phyloP scores from a whole-genome alignment of 2,888 invertebrate genomes.

The Muschampia plurimacula region DNA sequence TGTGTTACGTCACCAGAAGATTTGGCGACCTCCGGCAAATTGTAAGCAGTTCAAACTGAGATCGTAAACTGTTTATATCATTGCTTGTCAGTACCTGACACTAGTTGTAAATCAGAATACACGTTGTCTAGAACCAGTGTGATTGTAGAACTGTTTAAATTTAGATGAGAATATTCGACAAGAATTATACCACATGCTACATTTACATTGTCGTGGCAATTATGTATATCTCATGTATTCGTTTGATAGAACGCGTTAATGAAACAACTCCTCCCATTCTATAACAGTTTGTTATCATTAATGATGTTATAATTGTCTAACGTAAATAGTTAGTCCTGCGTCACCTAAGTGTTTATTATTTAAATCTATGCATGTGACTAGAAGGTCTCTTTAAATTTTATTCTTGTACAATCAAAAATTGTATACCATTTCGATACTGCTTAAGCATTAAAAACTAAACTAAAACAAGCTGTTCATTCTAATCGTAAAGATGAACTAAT shows the following conservation, averaged over 20 bases:
- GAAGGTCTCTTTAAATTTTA: neutral
- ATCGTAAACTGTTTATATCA: conserved; percentile 14
- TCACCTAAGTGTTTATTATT: neutral
- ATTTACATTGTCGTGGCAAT: neutral
- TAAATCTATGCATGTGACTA: conserved; percentile 12
- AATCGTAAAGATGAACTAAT: too few relatives aligned
- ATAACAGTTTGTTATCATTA: conserved; percentile 21
- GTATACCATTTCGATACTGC: too few relatives aligned
- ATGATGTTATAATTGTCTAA: conserved; percentile 26
- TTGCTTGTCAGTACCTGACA: neutral
- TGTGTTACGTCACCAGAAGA: conserved; percentile 35
- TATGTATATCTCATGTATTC: neutral
- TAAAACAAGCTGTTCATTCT: too few relatives aligned
- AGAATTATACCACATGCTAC: neutral
- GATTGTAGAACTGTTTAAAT: neutral
- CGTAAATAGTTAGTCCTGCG: conserved; percentile 6
- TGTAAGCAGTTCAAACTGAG: conserved; percentile 4
- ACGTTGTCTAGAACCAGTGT: neutral
- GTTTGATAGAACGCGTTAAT: conserved; percentile 4
- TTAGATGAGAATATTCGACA: neutral
- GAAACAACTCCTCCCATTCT: conserved; percentile 18
- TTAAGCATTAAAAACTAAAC: too few relatives aligned
- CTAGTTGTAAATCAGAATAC: neutral
- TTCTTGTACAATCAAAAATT: too few relatives aligned
- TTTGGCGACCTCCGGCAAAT: conserved; percentile 10